phyloP scores from a whole-genome alignment of 2,797 vertebrate species.

The Rhodeus uyekii region DNA sequence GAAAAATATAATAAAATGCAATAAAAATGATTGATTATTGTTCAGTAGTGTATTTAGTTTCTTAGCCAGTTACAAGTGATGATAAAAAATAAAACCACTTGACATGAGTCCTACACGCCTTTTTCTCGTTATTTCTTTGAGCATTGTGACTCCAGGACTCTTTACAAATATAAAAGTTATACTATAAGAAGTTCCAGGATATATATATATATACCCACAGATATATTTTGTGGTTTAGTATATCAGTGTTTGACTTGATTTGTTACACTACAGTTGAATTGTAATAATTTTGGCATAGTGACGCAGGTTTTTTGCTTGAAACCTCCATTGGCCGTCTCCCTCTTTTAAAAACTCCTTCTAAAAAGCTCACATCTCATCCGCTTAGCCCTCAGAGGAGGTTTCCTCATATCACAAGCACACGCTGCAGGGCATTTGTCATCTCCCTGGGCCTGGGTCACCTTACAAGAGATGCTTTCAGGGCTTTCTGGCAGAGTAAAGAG shows the following conservation, averaged over 20 bases:
- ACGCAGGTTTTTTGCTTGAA: neutral
- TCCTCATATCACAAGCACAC: neutral
- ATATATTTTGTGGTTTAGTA: neutral
- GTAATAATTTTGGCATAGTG: neutral
- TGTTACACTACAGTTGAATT: neutral
- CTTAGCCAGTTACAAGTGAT: too few relatives aligned
- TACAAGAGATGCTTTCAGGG: constrained; percentile 46
- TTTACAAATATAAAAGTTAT: neutral
- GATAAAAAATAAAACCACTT: too few relatives aligned
- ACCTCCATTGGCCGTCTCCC: neutral
- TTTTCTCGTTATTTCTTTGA: neutral
- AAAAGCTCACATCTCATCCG: neutral
- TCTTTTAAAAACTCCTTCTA: constrained; percentile 2
- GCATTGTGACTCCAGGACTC: neutral
- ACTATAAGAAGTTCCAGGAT: too few relatives aligned
- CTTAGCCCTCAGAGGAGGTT: constrained; percentile 30
- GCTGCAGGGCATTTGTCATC: constrained; percentile 31
- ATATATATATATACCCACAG: neutral
- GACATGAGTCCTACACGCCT: too few relatives aligned
- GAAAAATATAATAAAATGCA: too few relatives aligned
- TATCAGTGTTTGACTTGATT: neutral
- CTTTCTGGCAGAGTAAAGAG: constrained; percentile 35
- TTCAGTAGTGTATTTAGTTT: too few relatives aligned
- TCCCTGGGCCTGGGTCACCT: constrained; percentile 38
- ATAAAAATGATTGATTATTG: too few relatives aligned